Percentiles rank a stretch among this genome's conserved stretches.
phyloP scores from a whole-genome alignment of 2,113 vertebrate species.

The Tupaia tana region DNA sequence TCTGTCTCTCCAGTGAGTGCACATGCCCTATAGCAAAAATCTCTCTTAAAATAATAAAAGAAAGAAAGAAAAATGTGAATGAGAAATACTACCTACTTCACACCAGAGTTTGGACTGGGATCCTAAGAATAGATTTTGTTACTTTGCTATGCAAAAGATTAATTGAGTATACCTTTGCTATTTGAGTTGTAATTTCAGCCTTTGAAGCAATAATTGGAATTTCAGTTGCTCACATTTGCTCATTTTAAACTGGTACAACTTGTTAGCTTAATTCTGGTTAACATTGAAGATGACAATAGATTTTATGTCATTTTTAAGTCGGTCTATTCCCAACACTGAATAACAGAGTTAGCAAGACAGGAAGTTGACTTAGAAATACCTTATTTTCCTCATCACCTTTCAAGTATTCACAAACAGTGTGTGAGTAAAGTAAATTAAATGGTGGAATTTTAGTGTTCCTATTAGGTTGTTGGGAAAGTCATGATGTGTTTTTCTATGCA shows the following conservation, averaged over 20 bases:
- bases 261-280: constrained; percentile 43
- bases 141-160: background rate
- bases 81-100: background rate
- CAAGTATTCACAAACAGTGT: background rate
- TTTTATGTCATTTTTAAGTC: background rate
- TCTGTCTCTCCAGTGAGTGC: too few species aligned
- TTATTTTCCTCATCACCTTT: background rate
- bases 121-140: constrained; percentile 34
- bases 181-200: background rate
- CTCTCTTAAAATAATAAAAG: too few species aligned
- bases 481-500: too few species aligned
- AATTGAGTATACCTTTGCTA: background rate
- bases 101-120: background rate
- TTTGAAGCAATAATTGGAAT: background rate
- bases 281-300: background rate
- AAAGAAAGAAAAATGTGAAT: background rate
- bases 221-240: background rate
- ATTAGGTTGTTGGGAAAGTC: too few species aligned
- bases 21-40: too few species aligned
- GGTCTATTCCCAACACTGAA: background rate
- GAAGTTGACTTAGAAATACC: constrained; percentile 2
- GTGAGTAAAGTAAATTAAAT: background rate
- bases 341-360: background rate
- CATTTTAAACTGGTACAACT: background rate
- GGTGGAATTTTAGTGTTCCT: background rate